Percentiles rank a stretch among this genome's conserved stretches.
Conservation (phyloP, 92 coral and sea anemone species). For the Plumapathes pennacea region DNA sequence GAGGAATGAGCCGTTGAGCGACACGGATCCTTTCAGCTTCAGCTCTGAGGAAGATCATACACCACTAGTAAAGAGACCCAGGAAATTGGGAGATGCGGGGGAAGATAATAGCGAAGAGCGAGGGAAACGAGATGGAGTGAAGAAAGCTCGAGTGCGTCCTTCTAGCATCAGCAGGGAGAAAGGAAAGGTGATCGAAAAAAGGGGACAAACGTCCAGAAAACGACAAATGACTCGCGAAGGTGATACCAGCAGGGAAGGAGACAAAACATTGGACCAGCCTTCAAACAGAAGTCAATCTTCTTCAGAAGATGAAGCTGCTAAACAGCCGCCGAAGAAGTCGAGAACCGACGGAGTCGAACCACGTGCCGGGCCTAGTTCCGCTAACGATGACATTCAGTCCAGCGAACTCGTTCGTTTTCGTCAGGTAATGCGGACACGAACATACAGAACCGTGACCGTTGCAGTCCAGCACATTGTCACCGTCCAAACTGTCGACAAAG, state of each 20-base stretch:
- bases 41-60: slow-evolving; percentile 61
- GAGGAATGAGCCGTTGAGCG: slow-evolving; percentile 4
- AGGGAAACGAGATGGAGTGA: not conserved
- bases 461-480: slow-evolving; percentile 49
- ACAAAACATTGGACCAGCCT: not conserved
- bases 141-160: not conserved
- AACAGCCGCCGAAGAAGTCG: slow-evolving; percentile 4
- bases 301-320: slow-evolving; percentile 1
- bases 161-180: not conserved
- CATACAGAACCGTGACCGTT: slow-evolving; percentile 55
- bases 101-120: too few species aligned
- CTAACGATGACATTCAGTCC: slow-evolving; percentile 6
- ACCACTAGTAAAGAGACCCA: slow-evolving; percentile 35
- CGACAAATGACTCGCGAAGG: slow-evolving; percentile 3
- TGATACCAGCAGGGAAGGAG: not conserved
- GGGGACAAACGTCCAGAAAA: slow-evolving; percentile 4
- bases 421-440: slow-evolving; percentile 50
- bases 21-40: slow-evolving; percentile 70
- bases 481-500: slow-evolving; percentile 31
- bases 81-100: too few species aligned
- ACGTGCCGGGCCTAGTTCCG: not conserved
- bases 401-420: slow-evolving; percentile 20
- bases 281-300: slow-evolving; percentile 4
- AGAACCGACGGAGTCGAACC: slow-evolving; percentile 9
- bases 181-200: not conserved